phyloP scores from a whole-genome alignment of 2,888 invertebrate species.

The Halictus ligatus region DNA sequence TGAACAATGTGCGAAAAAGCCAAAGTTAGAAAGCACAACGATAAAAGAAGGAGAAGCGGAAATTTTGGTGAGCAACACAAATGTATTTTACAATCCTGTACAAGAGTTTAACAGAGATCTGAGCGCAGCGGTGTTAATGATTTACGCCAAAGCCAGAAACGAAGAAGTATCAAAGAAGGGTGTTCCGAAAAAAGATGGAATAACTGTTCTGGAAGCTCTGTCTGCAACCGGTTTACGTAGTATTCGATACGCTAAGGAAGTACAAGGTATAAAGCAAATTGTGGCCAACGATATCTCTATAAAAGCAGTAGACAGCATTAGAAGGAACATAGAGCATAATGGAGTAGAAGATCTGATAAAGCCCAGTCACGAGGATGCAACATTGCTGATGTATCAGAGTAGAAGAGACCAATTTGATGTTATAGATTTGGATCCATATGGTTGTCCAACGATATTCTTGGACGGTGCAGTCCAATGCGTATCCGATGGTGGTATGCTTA shows the following conservation, averaged over 20 bases:
- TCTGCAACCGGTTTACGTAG: constrained; percentile 98
- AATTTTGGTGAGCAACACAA: constrained; percentile 88
- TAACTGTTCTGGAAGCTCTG: constrained; percentile 95
- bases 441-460: constrained; percentile 96
- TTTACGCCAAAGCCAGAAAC: constrained; percentile 86
- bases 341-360: constrained; percentile 90
- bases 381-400: constrained; percentile 94
- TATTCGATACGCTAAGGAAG: constrained; percentile 97
- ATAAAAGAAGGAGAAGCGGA: constrained; percentile 92
- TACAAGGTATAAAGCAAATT: constrained; percentile 91
- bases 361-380: constrained; percentile 94
- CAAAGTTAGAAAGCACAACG: constrained; percentile 46
- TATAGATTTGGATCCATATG: constrained; percentile 99
- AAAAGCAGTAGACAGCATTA: constrained; percentile 94
- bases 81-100: constrained; percentile 99
- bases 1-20: constrained; percentile 53
- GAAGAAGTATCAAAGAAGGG: constrained; percentile 79
- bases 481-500: constrained; percentile 92
- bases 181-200: constrained; percentile 81
- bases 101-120: constrained; percentile 99
- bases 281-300: constrained; percentile 96
- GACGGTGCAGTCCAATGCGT: constrained; percentile 94
- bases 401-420: constrained; percentile 91
- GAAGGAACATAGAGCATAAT: constrained; percentile 91
- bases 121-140: constrained; percentile 90